Evolutionary conservation across 2,888 invertebrate species (phyloP), one percentile per base, ranked within the genome.

Genomic region (Chelonus formosanus): DNA sequence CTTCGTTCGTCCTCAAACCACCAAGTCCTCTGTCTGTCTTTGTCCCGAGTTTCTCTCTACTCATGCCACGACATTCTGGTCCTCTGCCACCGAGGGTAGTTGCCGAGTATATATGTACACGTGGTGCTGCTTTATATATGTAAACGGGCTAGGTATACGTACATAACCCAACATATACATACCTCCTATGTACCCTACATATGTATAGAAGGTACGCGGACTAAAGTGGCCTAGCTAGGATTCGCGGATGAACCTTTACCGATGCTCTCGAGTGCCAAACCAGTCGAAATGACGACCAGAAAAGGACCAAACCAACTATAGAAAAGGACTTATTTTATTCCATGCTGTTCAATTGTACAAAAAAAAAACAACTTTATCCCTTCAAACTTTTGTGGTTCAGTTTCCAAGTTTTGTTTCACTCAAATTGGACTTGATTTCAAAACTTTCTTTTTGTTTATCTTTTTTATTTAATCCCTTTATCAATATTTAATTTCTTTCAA

Each of bases 1-100:
- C 69, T 63, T 69, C 69, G 65, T 69, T 64, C 67, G 67, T 44
- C 44, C 10, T 32, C n/a, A 5, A 6, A 7, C 43, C 45, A 45
- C 59, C 59, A 65, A 50, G 55, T 47, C 34, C 61, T 61, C 56
- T 55, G 20, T 64, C 55, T 53, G 36, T 62, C 47, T 62, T 45
- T 53, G 48, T 52, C 20, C 5, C 40, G 20, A n/a, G 10, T 47
- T 10, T 32, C 47, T 36, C 50, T 50, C 50, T 50, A 52, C 60
- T 44, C 53, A 43, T 43, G 50, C 61, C 6, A 52, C 50, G 50
- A 53, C 34, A 32, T 61, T 61, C 34, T 52, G 53, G 61, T 53
- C 53, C 53, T 53, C 44, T 61, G 53, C 53, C 53, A 53, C 53
- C 7, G 35, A 43, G 44, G 43, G 40, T 40, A 40, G 40, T 40